phyloP scores from a whole-genome alignment of 2,888 invertebrate species.

The Conus canariensis region DNA sequence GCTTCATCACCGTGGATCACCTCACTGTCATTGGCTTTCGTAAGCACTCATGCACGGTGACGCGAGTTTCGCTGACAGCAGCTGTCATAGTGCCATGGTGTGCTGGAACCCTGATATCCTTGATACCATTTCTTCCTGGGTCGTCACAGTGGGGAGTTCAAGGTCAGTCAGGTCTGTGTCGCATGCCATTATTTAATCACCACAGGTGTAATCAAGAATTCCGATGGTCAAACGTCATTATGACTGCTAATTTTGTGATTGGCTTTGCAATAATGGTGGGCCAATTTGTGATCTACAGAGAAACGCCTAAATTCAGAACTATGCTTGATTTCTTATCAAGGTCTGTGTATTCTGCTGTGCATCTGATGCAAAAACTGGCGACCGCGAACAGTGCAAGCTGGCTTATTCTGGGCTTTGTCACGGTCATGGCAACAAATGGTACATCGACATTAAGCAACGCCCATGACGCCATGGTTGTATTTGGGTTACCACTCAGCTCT shows the following conservation, averaged over 20 bases:
- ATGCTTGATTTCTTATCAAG: not conserved
- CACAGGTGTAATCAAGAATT: not conserved
- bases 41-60: not conserved
- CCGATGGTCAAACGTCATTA: not conserved
- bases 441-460: no score
- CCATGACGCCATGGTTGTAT: no score
- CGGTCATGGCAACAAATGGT: no score
- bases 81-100: not conserved
- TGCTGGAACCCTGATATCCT: not conserved
- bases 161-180: not conserved
- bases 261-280: not conserved
- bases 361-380: no score
- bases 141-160: not conserved
- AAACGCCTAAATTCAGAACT: not conserved
- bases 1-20: not conserved
- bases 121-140: not conserved
- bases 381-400: not conserved
- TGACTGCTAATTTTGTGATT: not conserved
- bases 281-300: not conserved
- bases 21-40: not conserved
- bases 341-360: not conserved
- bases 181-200: not conserved
- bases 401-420: not conserved
- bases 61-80: not conserved
- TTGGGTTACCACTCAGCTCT: no score